Conservation (phyloP, 2,113 vertebrate species). For the Vulpes vulpes region DNA sequence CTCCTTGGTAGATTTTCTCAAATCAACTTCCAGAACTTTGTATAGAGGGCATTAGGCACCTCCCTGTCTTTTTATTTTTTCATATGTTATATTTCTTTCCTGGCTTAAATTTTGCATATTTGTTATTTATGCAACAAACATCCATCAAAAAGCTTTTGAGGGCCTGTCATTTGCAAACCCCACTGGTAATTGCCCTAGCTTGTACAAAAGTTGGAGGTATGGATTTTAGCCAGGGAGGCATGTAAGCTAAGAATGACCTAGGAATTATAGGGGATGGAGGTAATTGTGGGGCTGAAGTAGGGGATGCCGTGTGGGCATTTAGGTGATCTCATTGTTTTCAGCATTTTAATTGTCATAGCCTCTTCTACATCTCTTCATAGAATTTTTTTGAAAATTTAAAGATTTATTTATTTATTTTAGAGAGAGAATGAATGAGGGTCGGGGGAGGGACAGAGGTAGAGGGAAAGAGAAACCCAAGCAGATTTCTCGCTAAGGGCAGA, state of each 20-base stretch:
- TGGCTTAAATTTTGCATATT: constrained; percentile 60
- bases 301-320: not conserved
- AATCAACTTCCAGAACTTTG: constrained; percentile 45
- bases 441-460: not conserved
- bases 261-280: not conserved
- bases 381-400: not conserved
- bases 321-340: not conserved
- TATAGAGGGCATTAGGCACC: not conserved
- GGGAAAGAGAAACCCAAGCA: not conserved
- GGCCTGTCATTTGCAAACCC: constrained; percentile 54
- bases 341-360: not conserved
- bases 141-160: constrained; percentile 44
- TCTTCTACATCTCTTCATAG: not conserved
- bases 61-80: not conserved
- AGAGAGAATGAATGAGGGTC: not conserved
- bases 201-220: not conserved
- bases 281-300: not conserved
- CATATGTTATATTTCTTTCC: constrained; percentile 60
- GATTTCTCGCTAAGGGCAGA: not conserved
- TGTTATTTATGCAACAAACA: constrained; percentile 52
- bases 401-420: not conserved
- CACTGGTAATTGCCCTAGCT: not conserved
- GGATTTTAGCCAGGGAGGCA: constrained; percentile 5
- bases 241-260: constrained; percentile 12
- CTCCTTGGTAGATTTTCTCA: constrained; percentile 52